Evolutionary conservation across 2,888 invertebrate genomes (phyloP).

Genomic region (Chaetogeoica ovagalla): DNA sequence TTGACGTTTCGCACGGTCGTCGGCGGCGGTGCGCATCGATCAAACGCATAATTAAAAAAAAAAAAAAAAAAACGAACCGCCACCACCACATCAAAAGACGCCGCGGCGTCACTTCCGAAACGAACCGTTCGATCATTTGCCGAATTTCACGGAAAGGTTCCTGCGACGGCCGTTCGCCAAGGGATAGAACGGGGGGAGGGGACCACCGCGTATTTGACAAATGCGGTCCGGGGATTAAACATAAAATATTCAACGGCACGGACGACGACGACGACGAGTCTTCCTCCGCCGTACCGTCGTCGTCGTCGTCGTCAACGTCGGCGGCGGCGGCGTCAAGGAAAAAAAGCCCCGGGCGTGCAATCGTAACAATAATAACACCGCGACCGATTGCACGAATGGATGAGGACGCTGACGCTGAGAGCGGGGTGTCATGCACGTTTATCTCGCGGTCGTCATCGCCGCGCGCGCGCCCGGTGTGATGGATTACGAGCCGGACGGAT

Average conservation of each 20-base stretch:
- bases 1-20: constrained; percentile 40
- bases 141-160: constrained; percentile 39
- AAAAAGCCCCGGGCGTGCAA: constrained; percentile 1
- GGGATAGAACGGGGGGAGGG: too few relatives aligned
- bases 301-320: not conserved
- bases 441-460: constrained; percentile 20
- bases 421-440: constrained; percentile 1
- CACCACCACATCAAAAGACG: constrained; percentile 16
- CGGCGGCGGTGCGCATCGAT: constrained; percentile 31
- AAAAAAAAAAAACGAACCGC: constrained; percentile 20
- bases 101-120: constrained; percentile 26
- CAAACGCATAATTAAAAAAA: constrained; percentile 35
- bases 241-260: constrained; percentile 53
- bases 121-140: constrained; percentile 47
- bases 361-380: constrained; percentile 16
- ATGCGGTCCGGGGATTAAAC: constrained; percentile 49
- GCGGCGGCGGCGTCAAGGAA: not conserved
- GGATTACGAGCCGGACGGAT: constrained; percentile 37
- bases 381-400: not conserved
- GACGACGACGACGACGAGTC: constrained; percentile 20
- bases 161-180: too few relatives aligned
- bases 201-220: constrained; percentile 39
- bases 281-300: not conserved
- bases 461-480: constrained; percentile 12
- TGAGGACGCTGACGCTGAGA: not conserved